Conservation (phyloP, 1,140 invertebrate genomes). For the Drosophila saltans region DNA sequence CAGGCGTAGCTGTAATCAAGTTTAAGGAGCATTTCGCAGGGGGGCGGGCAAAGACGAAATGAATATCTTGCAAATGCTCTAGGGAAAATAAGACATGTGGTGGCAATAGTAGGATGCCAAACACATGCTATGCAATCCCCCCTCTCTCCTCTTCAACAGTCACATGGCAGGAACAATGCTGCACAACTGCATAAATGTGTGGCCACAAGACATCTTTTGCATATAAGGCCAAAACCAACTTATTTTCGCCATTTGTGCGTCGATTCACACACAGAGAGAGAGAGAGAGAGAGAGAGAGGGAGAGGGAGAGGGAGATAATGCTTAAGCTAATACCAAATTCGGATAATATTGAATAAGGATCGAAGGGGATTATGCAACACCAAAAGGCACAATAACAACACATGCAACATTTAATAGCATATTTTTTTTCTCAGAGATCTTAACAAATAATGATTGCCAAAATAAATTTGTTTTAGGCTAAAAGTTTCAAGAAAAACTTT, state of each 20-base stretch:
- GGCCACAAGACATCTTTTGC: slow-evolving; percentile 7
- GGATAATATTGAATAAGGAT: slow-evolving; percentile 1
- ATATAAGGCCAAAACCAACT: slow-evolving; percentile 2
- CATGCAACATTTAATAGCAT: no score
- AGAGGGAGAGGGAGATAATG: no score
- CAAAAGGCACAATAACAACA: no score
- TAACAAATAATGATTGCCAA: no score
- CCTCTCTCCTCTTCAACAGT: not conserved
- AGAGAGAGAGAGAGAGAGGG: not conserved
- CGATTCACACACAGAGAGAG: not conserved
- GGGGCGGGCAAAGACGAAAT: not conserved
- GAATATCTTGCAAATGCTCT: not conserved
- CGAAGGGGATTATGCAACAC: not conserved
- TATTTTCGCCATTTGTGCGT: not conserved
- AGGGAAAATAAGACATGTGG: slow-evolving; percentile 1
- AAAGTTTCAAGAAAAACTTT: no score
- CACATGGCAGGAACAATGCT: not conserved
- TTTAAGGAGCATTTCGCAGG: slow-evolving; percentile 20
- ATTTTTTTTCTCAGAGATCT: no score
- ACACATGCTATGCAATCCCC: not conserved
- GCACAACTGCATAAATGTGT: slow-evolving; percentile 3
- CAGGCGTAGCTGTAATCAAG: slow-evolving; percentile 42
- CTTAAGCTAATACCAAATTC: not conserved
- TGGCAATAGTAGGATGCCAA: not conserved
- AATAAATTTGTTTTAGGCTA: no score